These are phyloP conservation scores for Aldabrachelys gigantea DNA, from an alignment of 2,113 vertebrate species.

Conservation along the genomic window DNA sequence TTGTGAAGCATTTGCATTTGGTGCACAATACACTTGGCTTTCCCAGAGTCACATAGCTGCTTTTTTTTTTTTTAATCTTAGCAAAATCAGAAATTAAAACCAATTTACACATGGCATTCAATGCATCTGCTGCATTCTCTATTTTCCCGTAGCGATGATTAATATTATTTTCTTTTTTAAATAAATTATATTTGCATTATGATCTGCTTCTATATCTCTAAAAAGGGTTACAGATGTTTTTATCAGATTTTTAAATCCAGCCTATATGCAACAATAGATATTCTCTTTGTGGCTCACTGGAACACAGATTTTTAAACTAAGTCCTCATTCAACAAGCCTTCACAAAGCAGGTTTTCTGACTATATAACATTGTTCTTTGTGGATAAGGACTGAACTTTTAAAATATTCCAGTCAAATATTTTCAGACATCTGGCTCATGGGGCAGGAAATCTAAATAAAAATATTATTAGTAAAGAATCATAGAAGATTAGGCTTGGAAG, in stretches of 20 bases:
- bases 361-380: constrained; percentile 26
- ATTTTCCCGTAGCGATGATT: background rate
- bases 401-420: constrained; percentile 36
- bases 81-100: background rate
- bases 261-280: no score
- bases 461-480: constrained; percentile 1
- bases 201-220: no score
- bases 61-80: background rate
- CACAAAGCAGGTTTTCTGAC: constrained; percentile 46
- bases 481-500: no score
- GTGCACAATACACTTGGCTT: background rate
- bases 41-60: background rate
- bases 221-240: no score
- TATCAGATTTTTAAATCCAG: no score
- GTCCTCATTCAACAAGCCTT: constrained; percentile 28
- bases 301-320: no score
- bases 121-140: background rate
- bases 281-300: no score
- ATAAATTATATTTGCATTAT: no score
- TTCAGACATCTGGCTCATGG: constrained; percentile 42
- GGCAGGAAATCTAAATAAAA: constrained; percentile 25
- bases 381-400: no score
- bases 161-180: background rate
- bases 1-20: background rate
- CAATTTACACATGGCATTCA: background rate